These are phyloP conservation scores for Caenorhabditis tropicalis DNA, from an alignment of 1,140 invertebrate species.

Conservation along the genomic window DNA sequence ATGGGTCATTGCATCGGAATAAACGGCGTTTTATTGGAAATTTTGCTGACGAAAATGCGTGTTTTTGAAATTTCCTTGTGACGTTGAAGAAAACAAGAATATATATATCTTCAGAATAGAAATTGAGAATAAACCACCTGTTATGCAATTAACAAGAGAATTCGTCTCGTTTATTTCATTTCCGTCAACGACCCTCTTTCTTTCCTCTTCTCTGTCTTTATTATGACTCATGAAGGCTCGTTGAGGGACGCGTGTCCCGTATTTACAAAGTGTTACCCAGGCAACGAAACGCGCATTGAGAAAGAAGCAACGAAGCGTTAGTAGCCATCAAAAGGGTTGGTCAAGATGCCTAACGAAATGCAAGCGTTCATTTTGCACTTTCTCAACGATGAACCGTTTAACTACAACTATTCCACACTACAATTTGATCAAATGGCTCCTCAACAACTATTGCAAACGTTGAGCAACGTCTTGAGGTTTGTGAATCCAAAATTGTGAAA, in stretches of 20 bases:
- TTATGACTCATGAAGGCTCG: neutral
- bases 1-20: neutral
- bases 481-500: too few relatives aligned
- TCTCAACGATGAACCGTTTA: conserved; percentile 22
- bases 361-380: neutral
- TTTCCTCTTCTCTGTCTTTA: neutral
- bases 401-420: neutral
- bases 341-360: conserved; percentile 12
- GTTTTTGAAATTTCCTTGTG: neutral
- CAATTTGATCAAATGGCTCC: neutral
- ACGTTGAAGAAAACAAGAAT: neutral
- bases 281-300: neutral
- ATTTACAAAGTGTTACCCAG: neutral
- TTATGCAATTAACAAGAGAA: too few relatives aligned
- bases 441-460: neutral
- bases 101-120: too few relatives aligned
- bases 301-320: neutral
- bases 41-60: neutral
- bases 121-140: neutral
- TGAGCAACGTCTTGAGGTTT: neutral
- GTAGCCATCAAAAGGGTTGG: neutral
- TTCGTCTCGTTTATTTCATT: too few relatives aligned
- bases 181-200: too few relatives aligned
- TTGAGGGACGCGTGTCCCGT: neutral
- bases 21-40: neutral